Base-by-base conservation (phyloP, 2,888 invertebrate genomes). In the Euplexia lucipara region DNA sequence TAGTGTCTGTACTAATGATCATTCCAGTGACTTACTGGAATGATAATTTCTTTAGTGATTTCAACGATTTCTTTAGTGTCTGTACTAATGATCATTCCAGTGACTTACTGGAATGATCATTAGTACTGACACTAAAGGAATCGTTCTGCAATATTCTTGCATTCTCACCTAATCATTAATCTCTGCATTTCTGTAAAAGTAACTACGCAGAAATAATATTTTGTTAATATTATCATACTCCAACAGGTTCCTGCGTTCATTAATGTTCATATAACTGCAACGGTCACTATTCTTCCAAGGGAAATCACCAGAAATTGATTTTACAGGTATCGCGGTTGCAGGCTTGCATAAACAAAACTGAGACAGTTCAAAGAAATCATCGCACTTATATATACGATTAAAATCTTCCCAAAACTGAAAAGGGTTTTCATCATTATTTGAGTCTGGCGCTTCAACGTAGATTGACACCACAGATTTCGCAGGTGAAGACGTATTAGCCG, bases 181-280 rank as follows among this genome's bases (percentile, higher is more conserved):
- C n/a, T n/a, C n/a, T n/a, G n/a, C n/a, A n/a, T n/a, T n/a, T n/a
- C n/a, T n/a, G n/a, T n/a, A n/a, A n/a, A n/a, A 51, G 14, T 18
- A 52, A 51, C 18, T 52, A 18, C 16, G 14, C 35, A 57, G 14
- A 26, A 57, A 57, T 52, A 57, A 52, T 35, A 51, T 35, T 52
- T 57, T 4, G 7, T 52, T 10, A 18, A 57, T 51, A 26, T 51
- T 26, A 35, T 26, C 22, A 16, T 18, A 26, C 3, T 57, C 22
- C 4, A 57, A 18, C 10, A 16, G 18, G 7, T 10, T 14, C 5
- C 56, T 57, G 16, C 14, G 16, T 18, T 51, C 7, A 14, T 16
- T 10, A 6, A 14, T 18, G 18, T 16, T 6, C 18, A 16, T 18
- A 7, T 35, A n/a, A n/a, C n/a, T 26, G 14, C 26, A 16, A 26